phyloP scores from a whole-genome alignment of 2,797 vertebrate genomes.

The Syndactyla subalaris region DNA sequence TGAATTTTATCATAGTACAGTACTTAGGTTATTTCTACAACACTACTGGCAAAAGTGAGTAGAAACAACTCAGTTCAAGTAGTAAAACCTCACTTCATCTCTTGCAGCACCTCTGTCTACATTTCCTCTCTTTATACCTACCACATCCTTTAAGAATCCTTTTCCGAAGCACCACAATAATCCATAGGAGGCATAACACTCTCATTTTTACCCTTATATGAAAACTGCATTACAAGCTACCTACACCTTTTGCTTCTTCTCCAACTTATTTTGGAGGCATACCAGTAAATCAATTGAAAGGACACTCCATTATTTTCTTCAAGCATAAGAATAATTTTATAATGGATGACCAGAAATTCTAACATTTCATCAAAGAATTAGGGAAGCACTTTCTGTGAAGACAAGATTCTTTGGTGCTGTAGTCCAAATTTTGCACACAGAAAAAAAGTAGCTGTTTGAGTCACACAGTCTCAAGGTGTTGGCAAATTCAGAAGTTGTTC shows the following conservation, averaged over 20 bases:
- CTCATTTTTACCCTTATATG: neutral
- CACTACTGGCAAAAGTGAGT: neutral
- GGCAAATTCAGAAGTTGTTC: neutral
- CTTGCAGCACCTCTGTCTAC: neutral
- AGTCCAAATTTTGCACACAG: neutral
- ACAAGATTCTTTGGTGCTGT: neutral
- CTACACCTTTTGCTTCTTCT: neutral
- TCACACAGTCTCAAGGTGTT: accelerated
- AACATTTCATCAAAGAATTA: neutral
- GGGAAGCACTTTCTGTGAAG: neutral
- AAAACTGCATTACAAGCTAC: neutral
- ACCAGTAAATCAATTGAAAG: neutral
- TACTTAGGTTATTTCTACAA: neutral
- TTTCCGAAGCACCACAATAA: neutral
- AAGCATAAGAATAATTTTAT: neutral
- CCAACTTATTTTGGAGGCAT: neutral
- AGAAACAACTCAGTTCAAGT: neutral
- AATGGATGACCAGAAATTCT: neutral
- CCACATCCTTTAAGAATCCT: neutral
- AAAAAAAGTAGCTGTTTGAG: neutral
- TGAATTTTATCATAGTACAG: neutral
- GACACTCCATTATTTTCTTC: neutral
- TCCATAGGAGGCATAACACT: neutral
- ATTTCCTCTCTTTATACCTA: neutral
- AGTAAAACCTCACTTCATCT: neutral